These are phyloP conservation scores for Thyatira batis DNA, from an alignment of 2,888 invertebrate species.

Conservation along the genomic window DNA sequence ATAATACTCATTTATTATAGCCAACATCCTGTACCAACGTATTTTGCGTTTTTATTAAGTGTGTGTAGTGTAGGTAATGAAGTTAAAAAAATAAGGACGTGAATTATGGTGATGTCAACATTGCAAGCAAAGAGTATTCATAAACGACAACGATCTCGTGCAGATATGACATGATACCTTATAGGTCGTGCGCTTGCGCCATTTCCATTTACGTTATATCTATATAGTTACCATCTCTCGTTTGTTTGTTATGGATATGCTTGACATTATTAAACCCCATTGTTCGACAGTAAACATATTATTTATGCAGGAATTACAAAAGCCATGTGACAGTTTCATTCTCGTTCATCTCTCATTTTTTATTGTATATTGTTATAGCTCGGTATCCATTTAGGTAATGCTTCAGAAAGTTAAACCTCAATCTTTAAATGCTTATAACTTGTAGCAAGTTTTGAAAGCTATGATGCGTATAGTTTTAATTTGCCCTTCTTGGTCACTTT, in stretches of 20 bases:
- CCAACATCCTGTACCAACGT: background rate
- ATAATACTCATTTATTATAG: background rate
- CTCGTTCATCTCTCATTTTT: conserved; percentile 24
- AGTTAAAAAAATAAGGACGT: background rate
- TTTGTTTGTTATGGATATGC: conserved; percentile 63
- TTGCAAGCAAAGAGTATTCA: conserved; percentile 1
- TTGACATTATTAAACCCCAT: conserved; percentile 41
- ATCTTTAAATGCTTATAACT: too few species aligned
- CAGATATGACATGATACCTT: conserved; percentile 11
- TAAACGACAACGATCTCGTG: conserved; percentile 7
- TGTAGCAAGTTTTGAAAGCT: too few species aligned
- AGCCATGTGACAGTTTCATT: conserved; percentile 30
- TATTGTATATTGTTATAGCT: conserved; percentile 9
- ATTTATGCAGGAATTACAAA: conserved; percentile 45
- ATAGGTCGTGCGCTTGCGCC: conserved; percentile 27
- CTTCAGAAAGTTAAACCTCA: too few species aligned
- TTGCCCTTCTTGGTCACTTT: too few species aligned
- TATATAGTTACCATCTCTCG: conserved; percentile 38
- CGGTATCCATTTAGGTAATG: background rate
- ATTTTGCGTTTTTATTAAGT: background rate
- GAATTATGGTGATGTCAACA: background rate
- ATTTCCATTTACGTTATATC: conserved; percentile 33
- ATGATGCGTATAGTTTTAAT: too few species aligned
- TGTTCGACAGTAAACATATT: conserved; percentile 46
- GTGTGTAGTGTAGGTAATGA: background rate